Evolutionary conservation across 37 sponge, comb jelly and placozoan genomes (phyloP), one percentile per base, ranked within the genome.

Genomic region (Aphrocallistes beatrix): DNA sequence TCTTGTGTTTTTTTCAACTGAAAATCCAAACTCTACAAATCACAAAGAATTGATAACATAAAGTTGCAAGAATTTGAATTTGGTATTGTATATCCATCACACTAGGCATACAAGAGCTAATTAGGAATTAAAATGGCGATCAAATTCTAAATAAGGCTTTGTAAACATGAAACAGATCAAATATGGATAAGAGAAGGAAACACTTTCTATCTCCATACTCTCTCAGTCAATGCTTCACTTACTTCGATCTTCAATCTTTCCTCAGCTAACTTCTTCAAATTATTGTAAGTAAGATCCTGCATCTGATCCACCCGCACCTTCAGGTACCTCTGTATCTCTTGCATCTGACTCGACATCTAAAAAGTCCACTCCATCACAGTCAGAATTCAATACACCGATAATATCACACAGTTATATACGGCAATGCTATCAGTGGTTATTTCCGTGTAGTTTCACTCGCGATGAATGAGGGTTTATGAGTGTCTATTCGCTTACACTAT

Each of bases 231-330:
- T n/a, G n/a, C n/a, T n/a, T n/a, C n/a, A n/a, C 75, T 60, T 60
- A 60, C 75, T 60, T 60, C 75, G 3, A 60, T 60, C 75, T 60
- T 60, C 8, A 19, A 32, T 60, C 21, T 60, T 30, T 60, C 75
- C 25, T 60, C 75, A 60, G 25, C 75, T 60, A 60, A 25, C n/a
- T 32, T 60, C 75, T 60, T 60, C 34, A 60, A 30, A 13, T 60
- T 60, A 13, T 13, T 60, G 34, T 30, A 60, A 8, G 75, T 60
- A 32, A 60, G 75, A 60, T 60, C 75, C n/a, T 25, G n/a, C 75
- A 60, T 60, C n/a, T 60, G 75, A 13, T 60, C 75, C 8, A 60
- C 75, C n/a, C 75, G 75, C 34, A 60, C 75, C n/a, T 60, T 60
- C 34, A 60, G 34, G 21, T 60, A 60, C n/a, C 75, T 60, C 75